Evolutionary conservation across 1,140 invertebrate species (phyloP), one percentile per base, ranked within the genome.

Genomic region (Brachionus paranguensis): DNA sequence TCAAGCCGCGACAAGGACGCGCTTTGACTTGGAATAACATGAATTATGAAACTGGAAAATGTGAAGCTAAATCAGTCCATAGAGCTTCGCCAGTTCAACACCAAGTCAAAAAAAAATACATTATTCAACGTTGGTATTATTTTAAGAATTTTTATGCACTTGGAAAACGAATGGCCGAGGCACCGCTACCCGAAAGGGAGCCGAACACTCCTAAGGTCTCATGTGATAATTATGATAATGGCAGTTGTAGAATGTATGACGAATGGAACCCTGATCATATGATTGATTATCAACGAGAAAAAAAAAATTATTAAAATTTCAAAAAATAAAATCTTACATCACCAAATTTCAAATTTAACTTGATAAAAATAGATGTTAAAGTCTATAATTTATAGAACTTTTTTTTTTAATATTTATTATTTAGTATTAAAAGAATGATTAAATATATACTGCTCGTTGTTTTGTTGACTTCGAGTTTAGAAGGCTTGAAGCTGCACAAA

Each of bases 61-160:
- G 88, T 86, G 88, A 89, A 47, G 85, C 86, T 3, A 70, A 87
- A 83, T 88, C 88, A 6, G 70, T 86, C 12, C 88, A 89, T 78
- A 86, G 86, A 29, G 88, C 88, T 20, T 86, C 86, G 4, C 86
- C 85, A 78, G 88, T 89, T n/a, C 85, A 86, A 11, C 85, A 86
- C 33, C n/a, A 47, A 72, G 81, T 81, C 50, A 88, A 88, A 29
- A 85, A 88, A 29, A 89, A 89, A 85, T 88, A 87, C 78, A 88
- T 89, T 24, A 84, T 89, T 5, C 88, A 88, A 84, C 85, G 88
- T 88, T 89, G 88, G 88, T 89, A 89, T 85, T 89, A 89, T 84
- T 88, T 88, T 85, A 86, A 87, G 85, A 89, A 85, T 85, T 89
- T 89, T 84, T 88, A 87, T 83, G 87, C 88, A 3, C 85, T 89